Evolutionary conservation across 2,797 vertebrate genomes (phyloP).

Genomic region (Cuniculus paca): DNA sequence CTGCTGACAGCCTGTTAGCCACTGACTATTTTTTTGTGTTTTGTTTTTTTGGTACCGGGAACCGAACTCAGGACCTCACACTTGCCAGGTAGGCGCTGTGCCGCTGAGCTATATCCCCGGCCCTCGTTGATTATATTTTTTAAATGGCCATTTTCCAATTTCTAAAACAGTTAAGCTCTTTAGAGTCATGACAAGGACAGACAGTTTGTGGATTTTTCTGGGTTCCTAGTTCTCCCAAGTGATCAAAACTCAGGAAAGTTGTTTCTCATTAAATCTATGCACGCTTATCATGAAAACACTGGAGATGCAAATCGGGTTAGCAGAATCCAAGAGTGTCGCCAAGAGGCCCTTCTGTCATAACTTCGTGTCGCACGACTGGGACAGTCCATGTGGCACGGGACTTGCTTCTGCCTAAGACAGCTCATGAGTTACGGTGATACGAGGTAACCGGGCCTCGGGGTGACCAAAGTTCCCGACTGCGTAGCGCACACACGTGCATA

Average conservation of each 20-base stretch:
- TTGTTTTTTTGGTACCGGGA: too few relatives aligned
- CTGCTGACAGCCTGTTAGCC: not conserved
- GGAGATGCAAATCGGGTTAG: not conserved
- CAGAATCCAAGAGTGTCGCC: not conserved
- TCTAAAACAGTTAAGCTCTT: slow-evolving; percentile 39
- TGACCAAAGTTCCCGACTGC: not conserved
- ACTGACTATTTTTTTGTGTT: not conserved
- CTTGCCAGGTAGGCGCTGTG: too few relatives aligned
- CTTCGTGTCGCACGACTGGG: not conserved
- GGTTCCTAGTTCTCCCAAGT: not conserved
- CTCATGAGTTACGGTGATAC: not conserved
- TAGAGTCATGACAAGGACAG: not conserved
- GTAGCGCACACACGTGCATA: not conserved
- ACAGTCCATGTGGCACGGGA: not conserved
- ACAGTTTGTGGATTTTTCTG: not conserved
- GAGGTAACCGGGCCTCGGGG: not conserved
- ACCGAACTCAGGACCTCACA: too few relatives aligned
- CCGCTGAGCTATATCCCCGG: too few relatives aligned
- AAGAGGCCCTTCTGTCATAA: not conserved
- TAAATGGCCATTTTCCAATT: slow-evolving; percentile 14
- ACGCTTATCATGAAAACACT: not conserved
- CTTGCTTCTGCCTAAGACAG: not conserved
- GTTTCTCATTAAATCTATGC: not conserved
- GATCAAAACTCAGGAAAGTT: not conserved
- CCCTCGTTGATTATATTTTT: not conserved